Evolutionary conservation across 2,888 invertebrate species (phyloP).

Genomic region (Netelia virgata): DNA sequence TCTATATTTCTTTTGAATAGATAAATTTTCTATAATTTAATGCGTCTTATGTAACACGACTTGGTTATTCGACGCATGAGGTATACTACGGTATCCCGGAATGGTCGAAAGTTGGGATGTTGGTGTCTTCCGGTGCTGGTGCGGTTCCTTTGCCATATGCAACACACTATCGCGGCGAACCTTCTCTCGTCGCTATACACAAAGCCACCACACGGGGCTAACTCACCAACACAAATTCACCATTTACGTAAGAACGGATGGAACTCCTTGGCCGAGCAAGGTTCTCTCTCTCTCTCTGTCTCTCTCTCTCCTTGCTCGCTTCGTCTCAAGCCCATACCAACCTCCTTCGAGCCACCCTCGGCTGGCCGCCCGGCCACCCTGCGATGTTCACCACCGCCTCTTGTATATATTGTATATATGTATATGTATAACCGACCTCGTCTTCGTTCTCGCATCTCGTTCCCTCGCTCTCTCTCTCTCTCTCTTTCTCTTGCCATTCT

Average conservation of each 20-base stretch:
- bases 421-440: conserved; percentile 50
- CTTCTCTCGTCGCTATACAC: conserved; percentile 61
- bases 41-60: conserved; percentile 1
- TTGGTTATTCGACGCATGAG: conserved; percentile 19
- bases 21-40: neutral
- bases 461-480: conserved; percentile 72
- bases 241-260: conserved; percentile 81
- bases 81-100: neutral
- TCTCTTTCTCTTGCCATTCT: conserved; percentile 58
- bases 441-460: conserved; percentile 68
- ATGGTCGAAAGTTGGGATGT: conserved; percentile 59
- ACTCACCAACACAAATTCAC: conserved; percentile 69
- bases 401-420: conserved; percentile 41
- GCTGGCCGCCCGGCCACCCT: conserved; percentile 65
- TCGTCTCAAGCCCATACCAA: conserved; percentile 60
- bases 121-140: conserved; percentile 48
- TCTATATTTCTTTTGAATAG: neutral
- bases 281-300: conserved; percentile 65
- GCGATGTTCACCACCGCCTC: conserved; percentile 65
- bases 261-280: conserved; percentile 80
- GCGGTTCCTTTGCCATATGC: conserved; percentile 67
- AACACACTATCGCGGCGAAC: conserved; percentile 49
- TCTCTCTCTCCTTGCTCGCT: conserved; percentile 52
- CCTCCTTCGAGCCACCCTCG: conserved; percentile 62
- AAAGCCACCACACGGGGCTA: conserved; percentile 63